Evolutionary conservation across 2,797 vertebrate genomes (phyloP).

Genomic region (Sternarchorhynchus goeldii): DNA sequence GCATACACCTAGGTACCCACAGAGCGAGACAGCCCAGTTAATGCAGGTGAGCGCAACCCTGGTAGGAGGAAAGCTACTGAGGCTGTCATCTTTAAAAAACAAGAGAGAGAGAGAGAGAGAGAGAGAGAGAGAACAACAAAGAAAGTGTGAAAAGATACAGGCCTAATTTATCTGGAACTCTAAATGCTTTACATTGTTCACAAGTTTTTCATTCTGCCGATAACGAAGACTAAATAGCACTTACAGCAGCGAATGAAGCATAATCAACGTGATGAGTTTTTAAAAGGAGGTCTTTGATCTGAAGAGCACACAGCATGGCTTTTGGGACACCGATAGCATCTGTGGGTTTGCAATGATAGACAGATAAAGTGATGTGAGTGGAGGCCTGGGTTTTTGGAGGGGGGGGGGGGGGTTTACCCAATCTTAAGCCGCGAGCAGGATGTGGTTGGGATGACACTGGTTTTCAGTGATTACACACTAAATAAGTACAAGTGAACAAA

Average conservation of each 20-base stretch:
- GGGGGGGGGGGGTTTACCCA: neutral
- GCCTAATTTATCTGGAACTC: conserved; percentile 38
- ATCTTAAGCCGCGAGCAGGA: conserved; percentile 67
- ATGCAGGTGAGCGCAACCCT: conserved; percentile 68
- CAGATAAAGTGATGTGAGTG: conserved; percentile 73
- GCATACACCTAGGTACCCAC: conserved; percentile 46
- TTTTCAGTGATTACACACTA: conserved; percentile 74
- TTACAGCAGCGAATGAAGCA: conserved; percentile 57
- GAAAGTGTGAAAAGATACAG: conserved; percentile 1
- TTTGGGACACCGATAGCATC: conserved; percentile 70
- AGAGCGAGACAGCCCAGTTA: conserved; percentile 50
- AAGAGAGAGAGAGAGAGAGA: neutral
- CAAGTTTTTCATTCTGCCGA: conserved; percentile 33
- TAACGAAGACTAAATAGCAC: conserved; percentile 64
- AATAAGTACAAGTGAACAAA: conserved; percentile 73
- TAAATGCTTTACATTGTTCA: conserved; percentile 41
- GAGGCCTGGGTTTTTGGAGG: conserved; percentile 54
- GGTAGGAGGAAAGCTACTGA: conserved; percentile 61
- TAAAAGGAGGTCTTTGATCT: conserved; percentile 65
- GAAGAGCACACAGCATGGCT: conserved; percentile 63
- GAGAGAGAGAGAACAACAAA: conserved; percentile 6
- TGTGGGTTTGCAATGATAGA: conserved; percentile 57
- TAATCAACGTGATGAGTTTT: conserved; percentile 64
- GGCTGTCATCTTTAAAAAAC: conserved; percentile 52
- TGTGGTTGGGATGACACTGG: conserved; percentile 71